Percentiles rank a stretch among this genome's conserved stretches.
These are phyloP conservation scores for Aeoliscus strigatus DNA, from an alignment of 2,797 vertebrate species.

Conservation along the genomic window DNA sequence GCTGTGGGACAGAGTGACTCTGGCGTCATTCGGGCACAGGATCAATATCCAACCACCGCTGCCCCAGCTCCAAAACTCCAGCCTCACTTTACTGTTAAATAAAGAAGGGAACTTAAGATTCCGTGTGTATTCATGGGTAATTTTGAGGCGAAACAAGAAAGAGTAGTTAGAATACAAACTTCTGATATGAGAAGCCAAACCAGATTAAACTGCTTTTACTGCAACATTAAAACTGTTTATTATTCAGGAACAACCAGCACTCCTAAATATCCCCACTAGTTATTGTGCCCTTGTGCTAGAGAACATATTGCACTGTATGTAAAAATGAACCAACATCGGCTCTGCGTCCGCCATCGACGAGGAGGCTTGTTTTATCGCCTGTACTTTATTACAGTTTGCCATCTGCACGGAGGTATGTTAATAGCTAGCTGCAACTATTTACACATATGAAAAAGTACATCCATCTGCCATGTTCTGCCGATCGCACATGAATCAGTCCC, in stretches of 20 bases:
- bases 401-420: constrained; percentile 82
- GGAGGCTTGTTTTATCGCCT: constrained; percentile 77
- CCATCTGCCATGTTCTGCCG: constrained; percentile 81
- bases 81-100: constrained; percentile 6
- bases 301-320: constrained; percentile 77
- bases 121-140: constrained; percentile 4
- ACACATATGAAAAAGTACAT: constrained; percentile 78
- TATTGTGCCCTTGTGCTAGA: constrained; percentile 73
- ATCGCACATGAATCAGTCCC: constrained; percentile 80
- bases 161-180: constrained; percentile 39
- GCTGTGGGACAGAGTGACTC: constrained; percentile 54
- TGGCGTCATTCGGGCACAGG: constrained; percentile 35
- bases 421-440: constrained; percentile 81
- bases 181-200: constrained; percentile 43
- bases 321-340: constrained; percentile 74
- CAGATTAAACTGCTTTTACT: constrained; percentile 63
- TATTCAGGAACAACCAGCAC: constrained; percentile 72
- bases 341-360: constrained; percentile 65
- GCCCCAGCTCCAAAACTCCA: constrained; percentile 27
- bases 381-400: constrained; percentile 82
- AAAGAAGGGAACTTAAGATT: constrained; percentile 5
- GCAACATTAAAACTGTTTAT: constrained; percentile 70
- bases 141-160: constrained; percentile 20
- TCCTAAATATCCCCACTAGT: constrained; percentile 72
- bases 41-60: constrained; percentile 44